Evolutionary conservation across 2,888 invertebrate genomes (phyloP).

Genomic region (Phyllotreta cruciferae): DNA sequence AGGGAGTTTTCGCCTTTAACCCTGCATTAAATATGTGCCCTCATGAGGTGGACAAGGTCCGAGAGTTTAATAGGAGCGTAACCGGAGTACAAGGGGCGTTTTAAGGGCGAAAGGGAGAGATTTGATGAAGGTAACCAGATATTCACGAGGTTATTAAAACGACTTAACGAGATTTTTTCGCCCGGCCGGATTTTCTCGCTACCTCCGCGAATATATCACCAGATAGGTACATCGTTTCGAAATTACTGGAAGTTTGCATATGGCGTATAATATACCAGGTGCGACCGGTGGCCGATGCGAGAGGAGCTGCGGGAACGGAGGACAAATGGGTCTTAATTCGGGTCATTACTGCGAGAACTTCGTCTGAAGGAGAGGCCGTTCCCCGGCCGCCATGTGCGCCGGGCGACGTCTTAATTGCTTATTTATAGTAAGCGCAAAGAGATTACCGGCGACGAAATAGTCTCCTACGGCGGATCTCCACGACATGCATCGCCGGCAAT

Average conservation of each 20-base stretch:
- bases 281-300: background rate
- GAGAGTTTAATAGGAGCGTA: constrained; percentile 37
- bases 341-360: background rate
- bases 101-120: constrained; percentile 6
- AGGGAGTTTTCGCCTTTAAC: constrained; percentile 30
- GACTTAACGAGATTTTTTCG: constrained; percentile 30
- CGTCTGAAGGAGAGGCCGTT: background rate
- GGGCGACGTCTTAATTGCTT: background rate
- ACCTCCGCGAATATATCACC: too few species aligned
- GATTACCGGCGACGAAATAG: background rate
- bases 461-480: too few species aligned
- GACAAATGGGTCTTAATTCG: background rate
- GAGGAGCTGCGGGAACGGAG: too few species aligned
- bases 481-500: too few species aligned
- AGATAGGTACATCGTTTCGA: background rate
- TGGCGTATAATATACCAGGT: background rate
- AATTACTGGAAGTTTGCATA: background rate
- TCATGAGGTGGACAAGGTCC: constrained; percentile 36
- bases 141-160: constrained; percentile 23
- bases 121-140: constrained; percentile 32
- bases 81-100: constrained; percentile 28
- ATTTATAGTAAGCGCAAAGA: constrained; percentile 1
- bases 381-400: background rate
- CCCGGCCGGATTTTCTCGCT: background rate
- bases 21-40: constrained; percentile 38